Evolutionary conservation across 2,888 invertebrate genomes (phyloP), one percentile per base, ranked within the genome.

Genomic region (Drosophila formosana): DNA sequence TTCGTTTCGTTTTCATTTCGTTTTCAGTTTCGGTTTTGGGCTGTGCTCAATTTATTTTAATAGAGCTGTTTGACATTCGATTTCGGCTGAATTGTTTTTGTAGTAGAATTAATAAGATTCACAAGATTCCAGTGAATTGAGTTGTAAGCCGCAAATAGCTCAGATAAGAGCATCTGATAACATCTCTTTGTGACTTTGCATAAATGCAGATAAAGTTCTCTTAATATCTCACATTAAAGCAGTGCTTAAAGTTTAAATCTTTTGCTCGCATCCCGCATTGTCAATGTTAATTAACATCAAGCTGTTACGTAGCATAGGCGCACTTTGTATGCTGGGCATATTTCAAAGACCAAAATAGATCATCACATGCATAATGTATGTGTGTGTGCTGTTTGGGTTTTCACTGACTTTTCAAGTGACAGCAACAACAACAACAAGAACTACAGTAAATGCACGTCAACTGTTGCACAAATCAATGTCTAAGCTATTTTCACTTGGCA

Each of bases 31-130:
- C 65, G 50, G 46, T 61, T 64, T 66, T 60, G 65, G 50, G 46
- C 53, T 72, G 52, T 53, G 37, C 64, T 76, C 69, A 76, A 75
- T 78, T 76, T 78, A 65, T 60, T 76, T 66, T 80, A 83, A 82
- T 83, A 83, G 78, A 83, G 84, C 30, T 69, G 83, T 85, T 72
- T 61, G 66, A 37, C 46, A 51, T 30, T 61, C 51, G 39, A 45
- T 63, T 57, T 37, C 26, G 25, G 60, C 55, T 60, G 30, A 43
- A 23, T 61, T 23, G 6, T 26, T 46, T 11, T 43, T 45, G 34
- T 32, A 4, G 13, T 9, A 18, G 43, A 66, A 76, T 79, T 79
- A 70, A 58, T 49, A 46, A 66, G 63, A 52, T 72, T 66, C 43
- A 51, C 46, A 39, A 66, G 61, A 58, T 53, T 41, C 34, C 46